Evolutionary conservation across 1,140 invertebrate species (phyloP), one percentile per base, ranked within the genome.

Genomic region (Globodera ellingtonae): DNA sequence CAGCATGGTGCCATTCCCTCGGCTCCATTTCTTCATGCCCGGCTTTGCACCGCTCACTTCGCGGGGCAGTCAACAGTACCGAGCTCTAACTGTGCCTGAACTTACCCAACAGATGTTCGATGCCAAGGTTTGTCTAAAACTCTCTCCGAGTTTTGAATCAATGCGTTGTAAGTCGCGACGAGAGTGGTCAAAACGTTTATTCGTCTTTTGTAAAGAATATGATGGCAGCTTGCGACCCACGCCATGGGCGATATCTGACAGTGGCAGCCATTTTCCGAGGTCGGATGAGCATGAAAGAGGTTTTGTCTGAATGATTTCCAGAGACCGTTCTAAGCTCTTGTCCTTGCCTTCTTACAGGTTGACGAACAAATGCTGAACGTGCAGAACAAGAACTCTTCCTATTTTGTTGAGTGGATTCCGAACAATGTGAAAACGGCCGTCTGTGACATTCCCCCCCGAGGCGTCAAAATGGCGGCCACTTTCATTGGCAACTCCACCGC

Each of bases 21-120:
- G 96, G 87, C 92, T 98, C 15, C 95, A 98, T 90, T 98, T 98
- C 93, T 98, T 96, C 90, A 96, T 96, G 93, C 95, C 95, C 56
- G 95, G 95, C n/a, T 98, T 97, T 89, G 95, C 95, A 7, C 95
- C 96, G 13, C 65, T 98, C 0, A 96, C 95, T 21, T 94, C 95
- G 62, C 92, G 94, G 82, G 90, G 91, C 85, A 79, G 90, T 90
- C 93, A 94, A 15, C 78, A 80, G 18, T 87, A 86, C 46, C 91
- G 93, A 80, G 93, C 94, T 0, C 90, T 95, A 4, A 94, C 95
- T 9, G 95, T 97, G 0, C 93, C 95, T 24, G 94, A 95, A 90
- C 90, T 96, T 24, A 95, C 94, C 4, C 92, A 94, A 87, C 95
- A 95, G 86, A 95, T 96, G 94, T 92, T 92, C 82, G 95, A 92